Base-by-base conservation (phyloP, 2,888 invertebrate species). In the Sialis lutaria region DNA sequence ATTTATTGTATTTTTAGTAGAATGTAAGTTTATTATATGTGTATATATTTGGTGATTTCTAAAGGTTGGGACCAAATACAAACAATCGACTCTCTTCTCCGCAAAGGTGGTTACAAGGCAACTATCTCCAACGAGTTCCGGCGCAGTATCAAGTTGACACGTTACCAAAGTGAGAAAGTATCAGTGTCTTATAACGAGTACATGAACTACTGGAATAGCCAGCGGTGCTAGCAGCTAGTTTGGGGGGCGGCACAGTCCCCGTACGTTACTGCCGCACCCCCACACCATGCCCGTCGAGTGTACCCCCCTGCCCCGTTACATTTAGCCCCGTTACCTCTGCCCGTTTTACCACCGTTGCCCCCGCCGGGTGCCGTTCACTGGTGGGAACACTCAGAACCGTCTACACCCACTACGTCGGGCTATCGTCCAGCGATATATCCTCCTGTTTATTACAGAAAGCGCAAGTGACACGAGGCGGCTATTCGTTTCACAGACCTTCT, bases 41-140 rank as follows among this genome's bases (percentile, higher is more conserved):
- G 30, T 9, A 6, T 34, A 43, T 34, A 6, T 39, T 39, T 32
- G 5, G 4, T 12, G 10, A 40, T 45, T 47, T 50, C 63, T 69
- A 22, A 67, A 96, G 96, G 96, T 58, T 98, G 98, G 98, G 90
- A 97, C 76, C 91, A 92, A 69, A 78, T 89, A 54, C 95, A 97
- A 70, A 98, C 98, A 30, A 93, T 98, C 60, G 97, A 99, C 69
- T 93, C 96, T 39, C 71, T 98, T 51, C 75, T 98, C 53, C 80
- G 95, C 55, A 99, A 98, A 70, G 97, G 96, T 54, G 98, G 98
- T 43, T 96, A 82, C 70, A 91, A 91, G 64, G 88, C 92, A 32
- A 68, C 75, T 47, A 91, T 95, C 52, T 89, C 89, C n/a, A 77
- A 79, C 31, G 91, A 92, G 48, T 72, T 86, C 60, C 78, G 95